These are phyloP conservation scores for Acleris cristana DNA, from an alignment of 2,888 invertebrate genomes.

Conservation along the genomic window DNA sequence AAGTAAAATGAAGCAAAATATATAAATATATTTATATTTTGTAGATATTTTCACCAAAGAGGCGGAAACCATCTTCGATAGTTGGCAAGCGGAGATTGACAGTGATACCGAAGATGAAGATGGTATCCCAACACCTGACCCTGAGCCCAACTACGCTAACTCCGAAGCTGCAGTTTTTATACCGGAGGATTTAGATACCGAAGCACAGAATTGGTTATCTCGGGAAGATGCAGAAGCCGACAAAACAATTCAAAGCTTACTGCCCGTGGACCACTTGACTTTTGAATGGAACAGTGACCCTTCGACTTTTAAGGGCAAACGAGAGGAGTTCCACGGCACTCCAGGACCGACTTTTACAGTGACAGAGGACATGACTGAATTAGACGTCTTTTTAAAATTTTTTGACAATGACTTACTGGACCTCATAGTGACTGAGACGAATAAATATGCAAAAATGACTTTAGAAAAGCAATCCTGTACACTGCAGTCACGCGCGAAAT, in stretches of 20 bases:
- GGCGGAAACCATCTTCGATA: too few relatives aligned
- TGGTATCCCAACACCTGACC: too few relatives aligned
- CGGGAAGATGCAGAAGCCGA: conserved; percentile 13
- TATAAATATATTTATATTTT: conserved; percentile 2
- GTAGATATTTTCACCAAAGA: too few relatives aligned
- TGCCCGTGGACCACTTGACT: too few relatives aligned
- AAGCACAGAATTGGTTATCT: conserved; percentile 2
- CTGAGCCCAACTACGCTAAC: too few relatives aligned
- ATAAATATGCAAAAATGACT: background rate
- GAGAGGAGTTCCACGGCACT: conserved; percentile 6
- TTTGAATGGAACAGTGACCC: too few relatives aligned
- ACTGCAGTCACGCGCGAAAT: background rate
- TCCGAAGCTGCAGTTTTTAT: background rate
- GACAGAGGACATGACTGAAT: conserved; percentile 1
- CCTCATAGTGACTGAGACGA: conserved; percentile 6
- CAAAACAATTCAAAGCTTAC: background rate
- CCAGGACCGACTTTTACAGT: conserved; percentile 8
- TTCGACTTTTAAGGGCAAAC: conserved; percentile 2
- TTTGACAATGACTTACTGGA: conserved; percentile 32
- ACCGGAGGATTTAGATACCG: background rate
- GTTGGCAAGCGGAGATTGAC: too few relatives aligned
- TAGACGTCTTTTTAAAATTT: background rate
- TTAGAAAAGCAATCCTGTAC: background rate
- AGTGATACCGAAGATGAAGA: background rate
- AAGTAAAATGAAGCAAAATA: too few relatives aligned